These are phyloP conservation scores for Conomelus anceps DNA, from an alignment of 2,888 invertebrate genomes.

Conservation along the genomic window DNA sequence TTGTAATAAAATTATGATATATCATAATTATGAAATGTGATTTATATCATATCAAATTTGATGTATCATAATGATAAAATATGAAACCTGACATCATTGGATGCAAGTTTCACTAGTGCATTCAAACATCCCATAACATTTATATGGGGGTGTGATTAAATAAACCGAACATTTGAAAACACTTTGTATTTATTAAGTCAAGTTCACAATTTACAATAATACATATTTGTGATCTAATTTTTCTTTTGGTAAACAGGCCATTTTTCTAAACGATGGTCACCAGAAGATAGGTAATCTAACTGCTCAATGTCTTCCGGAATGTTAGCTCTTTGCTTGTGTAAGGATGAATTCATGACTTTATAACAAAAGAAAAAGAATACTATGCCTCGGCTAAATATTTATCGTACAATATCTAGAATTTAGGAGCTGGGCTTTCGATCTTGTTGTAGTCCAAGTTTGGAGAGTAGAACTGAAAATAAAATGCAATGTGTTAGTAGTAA, in stretches of 20 bases:
- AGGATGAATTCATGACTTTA: no score
- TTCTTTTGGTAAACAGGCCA: background rate
- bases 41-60: no score
- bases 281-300: background rate
- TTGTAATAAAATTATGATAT: no score
- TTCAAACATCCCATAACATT: background rate
- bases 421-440: slow-evolving; percentile 58
- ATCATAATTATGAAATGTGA: no score
- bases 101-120: no score
- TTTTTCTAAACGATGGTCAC: background rate
- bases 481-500: slow-evolving; percentile 27
- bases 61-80: no score
- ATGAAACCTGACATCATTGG: no score
- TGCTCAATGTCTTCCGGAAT: background rate
- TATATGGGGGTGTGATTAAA: background rate
- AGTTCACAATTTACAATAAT: background rate
- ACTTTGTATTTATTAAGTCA: background rate
- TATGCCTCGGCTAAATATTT: background rate
- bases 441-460: slow-evolving; percentile 62
- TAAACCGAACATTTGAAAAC: background rate
- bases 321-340: background rate
- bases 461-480: slow-evolving; percentile 61
- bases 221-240: background rate
- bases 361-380: background rate
- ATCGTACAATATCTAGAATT: slow-evolving; percentile 47